phyloP scores from a whole-genome alignment of 2,113 vertebrate species.

The Ovibos moschatus region DNA sequence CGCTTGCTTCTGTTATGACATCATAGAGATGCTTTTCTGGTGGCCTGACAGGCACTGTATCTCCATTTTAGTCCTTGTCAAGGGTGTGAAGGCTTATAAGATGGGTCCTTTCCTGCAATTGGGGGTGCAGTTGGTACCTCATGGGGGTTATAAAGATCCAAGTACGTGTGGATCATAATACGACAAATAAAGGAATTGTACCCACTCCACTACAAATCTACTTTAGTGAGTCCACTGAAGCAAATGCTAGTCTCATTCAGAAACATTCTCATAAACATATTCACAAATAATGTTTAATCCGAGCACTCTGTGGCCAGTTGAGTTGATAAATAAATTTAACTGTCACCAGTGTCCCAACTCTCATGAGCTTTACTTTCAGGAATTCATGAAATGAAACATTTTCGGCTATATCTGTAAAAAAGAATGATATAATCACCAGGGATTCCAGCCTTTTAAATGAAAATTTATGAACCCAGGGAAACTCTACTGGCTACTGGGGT shows the following conservation, averaged over 20 bases:
- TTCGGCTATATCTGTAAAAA: neutral
- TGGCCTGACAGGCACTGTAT: neutral
- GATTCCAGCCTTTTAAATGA: neutral
- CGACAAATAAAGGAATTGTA: neutral
- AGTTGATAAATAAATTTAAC: neutral
- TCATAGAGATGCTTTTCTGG: neutral
- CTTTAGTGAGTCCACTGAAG: neutral
- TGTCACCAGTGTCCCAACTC: rapidly evolving
- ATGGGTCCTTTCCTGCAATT: neutral
- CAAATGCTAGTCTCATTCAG: neutral
- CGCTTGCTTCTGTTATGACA: neutral
- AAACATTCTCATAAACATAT: neutral
- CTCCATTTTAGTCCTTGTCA: neutral
- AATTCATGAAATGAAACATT: neutral
- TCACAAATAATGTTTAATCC: neutral
- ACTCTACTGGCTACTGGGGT: neutral
- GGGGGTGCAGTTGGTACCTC: neutral
- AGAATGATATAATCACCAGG: neutral
- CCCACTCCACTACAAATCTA: neutral
- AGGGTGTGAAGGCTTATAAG: neutral
- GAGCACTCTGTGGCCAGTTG: neutral
- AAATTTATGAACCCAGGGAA: neutral
- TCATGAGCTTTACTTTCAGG: neutral
- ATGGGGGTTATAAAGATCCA: neutral
- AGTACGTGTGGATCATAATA: neutral